Conservation (phyloP, 35 echinoderm and acorn worm genomes). For the Lytechinus pictus region DNA sequence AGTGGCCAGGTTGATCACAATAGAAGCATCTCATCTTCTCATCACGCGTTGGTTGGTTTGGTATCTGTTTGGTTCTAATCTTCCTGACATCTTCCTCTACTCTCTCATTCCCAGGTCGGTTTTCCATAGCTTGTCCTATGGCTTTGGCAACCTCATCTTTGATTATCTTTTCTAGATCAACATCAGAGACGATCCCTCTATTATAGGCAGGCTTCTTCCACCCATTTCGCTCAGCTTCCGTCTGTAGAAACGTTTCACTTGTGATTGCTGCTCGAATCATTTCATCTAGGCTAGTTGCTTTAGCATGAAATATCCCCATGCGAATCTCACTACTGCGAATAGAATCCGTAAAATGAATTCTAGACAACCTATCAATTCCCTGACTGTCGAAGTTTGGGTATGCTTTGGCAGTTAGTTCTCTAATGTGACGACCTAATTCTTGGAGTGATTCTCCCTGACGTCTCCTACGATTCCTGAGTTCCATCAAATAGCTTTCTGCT, state of each 20-base stretch:
- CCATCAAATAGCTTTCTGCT: no score
- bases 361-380: not conserved
- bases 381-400: slow-evolving; percentile 34
- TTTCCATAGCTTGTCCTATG: slow-evolving; percentile 11
- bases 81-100: not conserved
- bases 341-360: not conserved
- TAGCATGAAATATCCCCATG: not conserved
- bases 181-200: not conserved
- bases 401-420: not conserved
- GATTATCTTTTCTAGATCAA: not conserved
- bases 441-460: no score
- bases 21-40: not conserved
- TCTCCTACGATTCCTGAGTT: no score
- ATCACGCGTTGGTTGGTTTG: not conserved
- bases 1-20: slow-evolving; percentile 22
- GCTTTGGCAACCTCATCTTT: not conserved
- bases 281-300: not conserved
- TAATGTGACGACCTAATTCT: no score
- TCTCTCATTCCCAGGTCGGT: not conserved
- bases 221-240: not conserved
- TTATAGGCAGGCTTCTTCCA: slow-evolving; percentile 33
- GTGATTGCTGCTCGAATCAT: not conserved
- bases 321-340: not conserved
- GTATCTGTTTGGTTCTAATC: not conserved
- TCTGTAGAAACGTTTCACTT: slow-evolving; percentile 30